A percentile compares a stretch with the other conserved stretches of the same genome.
Conservation (phyloP, 2,113 vertebrate species). For the Amazona vittata region DNA sequence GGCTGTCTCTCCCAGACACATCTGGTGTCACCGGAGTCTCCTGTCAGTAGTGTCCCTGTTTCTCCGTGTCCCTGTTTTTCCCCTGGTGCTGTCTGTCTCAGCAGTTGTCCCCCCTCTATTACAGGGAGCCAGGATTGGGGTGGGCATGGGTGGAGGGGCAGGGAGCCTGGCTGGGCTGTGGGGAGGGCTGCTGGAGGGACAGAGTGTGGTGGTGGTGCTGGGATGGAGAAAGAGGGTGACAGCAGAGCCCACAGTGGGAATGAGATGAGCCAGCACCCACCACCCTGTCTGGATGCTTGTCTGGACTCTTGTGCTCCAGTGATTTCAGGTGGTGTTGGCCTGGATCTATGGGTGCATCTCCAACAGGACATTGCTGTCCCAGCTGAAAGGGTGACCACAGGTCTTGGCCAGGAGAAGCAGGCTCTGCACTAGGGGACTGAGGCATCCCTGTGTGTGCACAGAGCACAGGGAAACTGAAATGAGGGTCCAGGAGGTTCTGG, state of each 20-base stretch:
- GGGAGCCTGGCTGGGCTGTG: background rate
- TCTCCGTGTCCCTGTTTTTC: background rate
- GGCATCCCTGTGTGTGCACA: background rate
- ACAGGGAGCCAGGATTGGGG: accelerated
- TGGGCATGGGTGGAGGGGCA: background rate
- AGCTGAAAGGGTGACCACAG: no score
- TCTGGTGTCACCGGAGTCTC: background rate
- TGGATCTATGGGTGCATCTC: background rate
- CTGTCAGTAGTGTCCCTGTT: background rate
- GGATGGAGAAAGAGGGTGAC: background rate
- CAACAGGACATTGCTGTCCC: background rate
- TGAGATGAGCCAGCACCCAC: background rate
- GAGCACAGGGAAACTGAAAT: background rate
- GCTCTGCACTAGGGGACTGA: background rate
- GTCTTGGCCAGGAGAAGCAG: background rate
- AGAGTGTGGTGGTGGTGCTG: background rate
- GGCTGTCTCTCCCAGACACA: background rate
- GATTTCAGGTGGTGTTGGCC: background rate
- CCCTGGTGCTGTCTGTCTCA: background rate
- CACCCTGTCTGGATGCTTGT: background rate
- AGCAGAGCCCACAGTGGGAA: background rate
- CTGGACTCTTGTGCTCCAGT: no score
- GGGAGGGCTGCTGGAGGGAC: background rate
- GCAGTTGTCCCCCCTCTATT: background rate
- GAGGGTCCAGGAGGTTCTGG: background rate